Evolutionary conservation across 2,888 invertebrate species (phyloP), one percentile per base, ranked within the genome.

Genomic region (Halocaridina rubra): DNA sequence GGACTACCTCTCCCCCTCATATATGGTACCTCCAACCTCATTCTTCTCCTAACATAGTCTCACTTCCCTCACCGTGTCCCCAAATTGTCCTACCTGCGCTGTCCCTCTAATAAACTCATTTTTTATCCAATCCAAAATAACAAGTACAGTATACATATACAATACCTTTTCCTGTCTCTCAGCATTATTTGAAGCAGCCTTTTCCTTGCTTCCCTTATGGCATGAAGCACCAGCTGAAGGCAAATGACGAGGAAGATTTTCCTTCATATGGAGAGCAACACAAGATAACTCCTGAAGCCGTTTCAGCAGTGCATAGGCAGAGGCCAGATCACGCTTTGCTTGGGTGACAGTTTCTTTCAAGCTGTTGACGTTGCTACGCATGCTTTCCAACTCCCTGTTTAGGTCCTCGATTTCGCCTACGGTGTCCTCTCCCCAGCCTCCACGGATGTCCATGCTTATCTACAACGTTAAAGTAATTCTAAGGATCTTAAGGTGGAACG

Each of bases 391-490:
- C 30, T 78, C 72, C 72, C 16, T 8, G 22, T 46, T 72, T 16
- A 59, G 61, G n/a, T 71, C 59, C 10, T 59, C 32, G 4, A 77
- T 10, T 5, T 78, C 82, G 3, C 19, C 24, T 24, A 78, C 72
- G 0, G 82, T 84, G 24, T 84, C 82, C 16, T n/a, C 72, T 7
- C 33, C 72, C 82, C 82, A 84, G 27, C 72, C 71, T 22, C 78
- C 82, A 30, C 78, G 29, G 19, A 84, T 33, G 1, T 53, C 57
- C 8, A 13, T n/a, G 57, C 75, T 76, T 53, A 77, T 33, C 81
- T 81, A 22, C 13, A 69, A 27, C 71, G 7, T 61, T 32, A 19
- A 7, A 57, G 32, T 32, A 27, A 59, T 27, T 76, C 76, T n/a
- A 29, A 30, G 27, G 57, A 30, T 57, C 76, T 57, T 5, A 46